Conservation (phyloP, 2,888 invertebrate species). For the Allacma fusca region DNA sequence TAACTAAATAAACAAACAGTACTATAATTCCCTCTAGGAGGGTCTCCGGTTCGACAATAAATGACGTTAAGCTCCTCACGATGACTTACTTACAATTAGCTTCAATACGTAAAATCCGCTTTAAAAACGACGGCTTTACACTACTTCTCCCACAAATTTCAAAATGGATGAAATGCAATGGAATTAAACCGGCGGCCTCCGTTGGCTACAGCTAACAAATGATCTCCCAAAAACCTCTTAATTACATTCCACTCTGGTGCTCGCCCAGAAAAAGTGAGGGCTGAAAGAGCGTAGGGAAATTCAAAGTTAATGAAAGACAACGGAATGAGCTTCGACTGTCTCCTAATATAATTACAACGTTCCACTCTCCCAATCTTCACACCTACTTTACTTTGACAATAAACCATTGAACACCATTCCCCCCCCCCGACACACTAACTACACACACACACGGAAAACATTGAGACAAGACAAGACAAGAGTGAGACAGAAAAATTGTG, state of each 20-base stretch:
- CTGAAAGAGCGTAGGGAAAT: not conserved
- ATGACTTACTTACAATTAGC: no score
- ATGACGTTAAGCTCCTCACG: no score
- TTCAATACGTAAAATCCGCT: no score
- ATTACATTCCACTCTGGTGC: no score
- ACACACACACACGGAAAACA: not conserved
- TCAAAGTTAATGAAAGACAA: constrained; percentile 1
- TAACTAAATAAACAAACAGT: constrained; percentile 1
- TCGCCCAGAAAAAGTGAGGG: not conserved
- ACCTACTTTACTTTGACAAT: no score
- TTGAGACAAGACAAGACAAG: not conserved
- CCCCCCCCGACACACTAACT: not conserved
- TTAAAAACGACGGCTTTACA: no score
- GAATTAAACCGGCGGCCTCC: not conserved
- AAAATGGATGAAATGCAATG: not conserved
- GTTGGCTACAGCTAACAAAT: not conserved
- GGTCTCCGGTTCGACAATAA: no score
- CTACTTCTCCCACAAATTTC: no score
- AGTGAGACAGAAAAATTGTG: not conserved
- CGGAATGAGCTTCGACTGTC: not conserved
- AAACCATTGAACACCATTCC: not conserved
- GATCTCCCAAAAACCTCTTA: no score
- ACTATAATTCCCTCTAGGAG: not conserved
- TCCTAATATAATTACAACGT: no score
- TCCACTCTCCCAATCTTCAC: no score